Evolutionary conservation across 2,113 vertebrate genomes (phyloP).

Genomic region (Perca flavescens): DNA sequence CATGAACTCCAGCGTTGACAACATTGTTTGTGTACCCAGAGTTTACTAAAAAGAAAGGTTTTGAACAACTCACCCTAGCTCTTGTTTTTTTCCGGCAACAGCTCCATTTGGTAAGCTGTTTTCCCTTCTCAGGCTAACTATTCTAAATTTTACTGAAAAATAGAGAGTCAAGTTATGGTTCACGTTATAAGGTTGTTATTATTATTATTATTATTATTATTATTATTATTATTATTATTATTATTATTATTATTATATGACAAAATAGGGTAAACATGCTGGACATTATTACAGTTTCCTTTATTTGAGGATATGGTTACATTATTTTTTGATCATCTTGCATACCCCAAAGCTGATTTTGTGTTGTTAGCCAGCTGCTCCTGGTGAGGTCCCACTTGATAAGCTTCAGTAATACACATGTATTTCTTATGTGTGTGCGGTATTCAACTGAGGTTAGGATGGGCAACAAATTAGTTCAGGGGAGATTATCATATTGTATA

Average conservation of each 20-base stretch:
- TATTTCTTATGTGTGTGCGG: constrained; percentile 11
- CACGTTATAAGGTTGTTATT: not conserved
- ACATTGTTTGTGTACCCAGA: too few relatives aligned
- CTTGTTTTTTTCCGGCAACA: too few relatives aligned
- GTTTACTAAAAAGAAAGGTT: too few relatives aligned
- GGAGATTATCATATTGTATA: not conserved
- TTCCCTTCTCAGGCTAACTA: not conserved
- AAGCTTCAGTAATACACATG: not conserved
- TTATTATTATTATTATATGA: not conserved
- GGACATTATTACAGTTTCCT: not conserved
- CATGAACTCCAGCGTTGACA: too few relatives aligned
- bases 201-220: not conserved
- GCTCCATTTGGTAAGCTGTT: not conserved
- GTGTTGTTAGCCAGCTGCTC: constrained; percentile 10
- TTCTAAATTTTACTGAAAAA: not conserved
- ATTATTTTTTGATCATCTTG: not conserved
- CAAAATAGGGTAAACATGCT: not conserved
- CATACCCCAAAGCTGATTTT: not conserved
- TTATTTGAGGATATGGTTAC: not conserved
- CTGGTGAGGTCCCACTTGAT: constrained; percentile 6
- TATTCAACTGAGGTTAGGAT: constrained; percentile 1
- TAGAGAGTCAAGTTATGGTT: not conserved
- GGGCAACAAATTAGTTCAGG: not conserved
- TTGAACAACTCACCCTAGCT: too few relatives aligned
- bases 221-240: too few relatives aligned